phyloP scores from a whole-genome alignment of 2,888 invertebrate genomes.

The Macroteleia sp. region DNA sequence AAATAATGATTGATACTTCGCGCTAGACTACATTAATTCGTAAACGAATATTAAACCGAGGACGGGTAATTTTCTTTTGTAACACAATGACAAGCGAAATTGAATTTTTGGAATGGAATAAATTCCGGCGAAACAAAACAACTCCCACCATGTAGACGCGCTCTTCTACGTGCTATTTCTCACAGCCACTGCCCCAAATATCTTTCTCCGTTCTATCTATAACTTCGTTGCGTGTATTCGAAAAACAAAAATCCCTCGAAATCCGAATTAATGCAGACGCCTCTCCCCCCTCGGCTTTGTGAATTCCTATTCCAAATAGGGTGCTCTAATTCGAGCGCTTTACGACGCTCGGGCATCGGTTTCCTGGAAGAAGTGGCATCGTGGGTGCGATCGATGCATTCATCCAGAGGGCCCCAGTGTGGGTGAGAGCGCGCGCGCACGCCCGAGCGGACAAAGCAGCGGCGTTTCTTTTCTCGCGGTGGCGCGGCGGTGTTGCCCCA shows the following conservation, averaged over 20 bases:
- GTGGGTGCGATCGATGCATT: conserved; percentile 64
- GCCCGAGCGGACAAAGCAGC: conserved; percentile 4
- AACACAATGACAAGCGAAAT: too few species aligned
- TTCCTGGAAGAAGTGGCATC: conserved; percentile 59
- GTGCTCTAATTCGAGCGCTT: conserved; percentile 58
- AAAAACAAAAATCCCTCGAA: conserved; percentile 37
- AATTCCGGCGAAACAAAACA: too few species aligned
- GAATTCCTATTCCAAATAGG: conserved; percentile 32
- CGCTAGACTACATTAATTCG: too few species aligned
- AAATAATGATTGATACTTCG: too few species aligned
- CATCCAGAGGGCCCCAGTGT: conserved; percentile 9
- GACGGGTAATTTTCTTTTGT: too few species aligned
- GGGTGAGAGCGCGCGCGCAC: background rate
- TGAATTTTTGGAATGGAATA: too few species aligned
- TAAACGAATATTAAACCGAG: too few species aligned
- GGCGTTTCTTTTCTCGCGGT: too few species aligned
- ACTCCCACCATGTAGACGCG: too few species aligned
- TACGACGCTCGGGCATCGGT: conserved; percentile 50
- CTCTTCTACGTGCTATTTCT: conserved; percentile 18
- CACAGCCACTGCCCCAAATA: conserved; percentile 18
- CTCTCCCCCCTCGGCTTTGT: conserved; percentile 9
- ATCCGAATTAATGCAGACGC: conserved; percentile 28
- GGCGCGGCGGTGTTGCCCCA: too few species aligned
- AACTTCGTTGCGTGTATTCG: conserved; percentile 6
- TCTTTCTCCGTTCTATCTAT: conserved; percentile 14